phyloP scores from a whole-genome alignment of 92 coral and sea anemone genomes.

The Blastomussa wellsi region DNA sequence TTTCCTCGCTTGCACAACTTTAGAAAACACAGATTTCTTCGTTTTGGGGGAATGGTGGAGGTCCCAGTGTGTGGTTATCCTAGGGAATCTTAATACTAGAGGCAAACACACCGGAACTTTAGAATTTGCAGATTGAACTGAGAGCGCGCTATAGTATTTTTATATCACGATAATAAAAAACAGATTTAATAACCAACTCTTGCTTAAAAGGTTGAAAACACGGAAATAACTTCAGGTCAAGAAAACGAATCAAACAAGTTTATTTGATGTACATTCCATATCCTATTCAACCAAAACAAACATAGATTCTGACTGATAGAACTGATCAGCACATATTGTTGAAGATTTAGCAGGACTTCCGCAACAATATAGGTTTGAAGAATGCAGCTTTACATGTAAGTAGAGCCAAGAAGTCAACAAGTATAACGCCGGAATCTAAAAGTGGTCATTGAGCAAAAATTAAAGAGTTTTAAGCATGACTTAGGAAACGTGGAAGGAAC shows the following conservation, averaged over 20 bases:
- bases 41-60: too few relatives aligned
- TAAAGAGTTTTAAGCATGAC: background rate
- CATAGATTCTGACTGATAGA: background rate
- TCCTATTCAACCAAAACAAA: background rate
- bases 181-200: too few relatives aligned
- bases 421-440: background rate
- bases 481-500: too few relatives aligned
- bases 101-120: too few relatives aligned
- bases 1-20: too few relatives aligned
- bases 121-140: too few relatives aligned
- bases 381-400: background rate
- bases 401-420: background rate
- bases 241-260: background rate
- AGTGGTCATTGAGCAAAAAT: background rate
- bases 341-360: background rate
- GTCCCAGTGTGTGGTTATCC: too few relatives aligned
- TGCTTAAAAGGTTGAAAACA: background rate
- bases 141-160: too few relatives aligned
- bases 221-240: background rate
- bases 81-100: too few relatives aligned
- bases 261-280: background rate
- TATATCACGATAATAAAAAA: too few relatives aligned
- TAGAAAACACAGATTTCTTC: too few relatives aligned
- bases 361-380: background rate
- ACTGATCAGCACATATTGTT: background rate